These are phyloP conservation scores for Helostoma temminkii DNA, from an alignment of 2,797 vertebrate genomes.

Conservation along the genomic window DNA sequence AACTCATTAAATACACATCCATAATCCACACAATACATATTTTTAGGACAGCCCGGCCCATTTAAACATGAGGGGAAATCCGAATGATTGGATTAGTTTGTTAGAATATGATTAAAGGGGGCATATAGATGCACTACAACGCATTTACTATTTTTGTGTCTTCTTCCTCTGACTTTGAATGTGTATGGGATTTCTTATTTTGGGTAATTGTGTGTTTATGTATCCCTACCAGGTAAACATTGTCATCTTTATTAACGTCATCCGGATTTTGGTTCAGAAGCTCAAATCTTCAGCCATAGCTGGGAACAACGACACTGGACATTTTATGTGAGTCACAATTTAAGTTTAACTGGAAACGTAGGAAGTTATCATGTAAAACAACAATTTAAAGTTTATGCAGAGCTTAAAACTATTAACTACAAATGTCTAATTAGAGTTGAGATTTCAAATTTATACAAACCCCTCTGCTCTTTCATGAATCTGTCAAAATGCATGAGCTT, in stretches of 20 bases:
- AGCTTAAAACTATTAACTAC: no score
- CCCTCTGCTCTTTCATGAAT: not conserved
- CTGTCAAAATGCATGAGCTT: not conserved
- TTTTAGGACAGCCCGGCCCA: no score
- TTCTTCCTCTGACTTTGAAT: not conserved
- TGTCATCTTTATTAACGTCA: constrained; percentile 91
- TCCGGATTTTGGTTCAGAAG: constrained; percentile 90
- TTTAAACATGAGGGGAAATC: no score
- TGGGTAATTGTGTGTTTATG: not conserved
- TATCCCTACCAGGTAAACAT: constrained; percentile 85
- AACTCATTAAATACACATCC: no score
- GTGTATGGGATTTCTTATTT: not conserved
- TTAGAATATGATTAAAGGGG: no score
- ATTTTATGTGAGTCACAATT: constrained; percentile 86
- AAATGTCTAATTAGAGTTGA: no score
- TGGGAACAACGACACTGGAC: constrained; percentile 85
- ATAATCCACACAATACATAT: no score
- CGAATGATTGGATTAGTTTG: no score
- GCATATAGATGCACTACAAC: no score
- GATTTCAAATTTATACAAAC: not conserved
- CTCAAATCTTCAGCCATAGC: constrained; percentile 86
- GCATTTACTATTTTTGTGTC: no score
- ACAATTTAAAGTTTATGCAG: not conserved
- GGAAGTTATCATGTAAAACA: not conserved
- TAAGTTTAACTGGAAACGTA: not conserved